Percentiles rank a stretch among this genome's conserved stretches.
Conservation (phyloP, 2,888 invertebrate species). For the Pristionchus exspectatus region DNA sequence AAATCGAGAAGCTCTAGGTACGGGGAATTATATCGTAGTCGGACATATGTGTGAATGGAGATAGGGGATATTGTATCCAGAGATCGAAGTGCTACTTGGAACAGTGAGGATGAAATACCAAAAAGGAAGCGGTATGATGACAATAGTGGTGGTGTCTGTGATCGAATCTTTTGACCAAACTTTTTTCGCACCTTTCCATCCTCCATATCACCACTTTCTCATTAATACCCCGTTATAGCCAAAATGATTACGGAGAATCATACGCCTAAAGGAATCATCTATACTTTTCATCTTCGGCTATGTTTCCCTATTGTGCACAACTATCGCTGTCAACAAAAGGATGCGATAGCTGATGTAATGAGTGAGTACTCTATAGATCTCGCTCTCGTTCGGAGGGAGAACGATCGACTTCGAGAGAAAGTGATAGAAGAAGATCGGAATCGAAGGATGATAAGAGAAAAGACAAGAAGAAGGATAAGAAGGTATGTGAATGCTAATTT, state of each 20-base stretch:
- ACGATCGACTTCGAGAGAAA: conserved; percentile 49
- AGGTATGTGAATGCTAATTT: neutral
- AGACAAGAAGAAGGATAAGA: conserved; percentile 47
- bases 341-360: neutral
- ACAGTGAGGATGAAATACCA: conserved; percentile 49
- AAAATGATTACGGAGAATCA: neutral
- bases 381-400: conserved; percentile 52
- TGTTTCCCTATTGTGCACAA: neutral
- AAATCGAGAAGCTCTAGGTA: conserved; percentile 47
- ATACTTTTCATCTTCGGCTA: neutral
- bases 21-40: neutral
- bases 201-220: neutral
- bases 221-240: conserved; percentile 7
- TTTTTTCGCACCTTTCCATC: neutral
- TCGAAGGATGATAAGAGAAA: conserved; percentile 52
- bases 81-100: conserved; percentile 43
- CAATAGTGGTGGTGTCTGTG: neutral
- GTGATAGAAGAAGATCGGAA: conserved; percentile 48
- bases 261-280: neutral
- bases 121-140: conserved; percentile 18
- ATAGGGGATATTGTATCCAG: conserved; percentile 26
- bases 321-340: neutral
- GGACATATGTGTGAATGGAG: neutral
- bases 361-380: conserved; percentile 32
- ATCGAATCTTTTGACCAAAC: neutral